These are phyloP conservation scores for Psophia crepitans DNA, from an alignment of 2,113 vertebrate species.

Conservation along the genomic window DNA sequence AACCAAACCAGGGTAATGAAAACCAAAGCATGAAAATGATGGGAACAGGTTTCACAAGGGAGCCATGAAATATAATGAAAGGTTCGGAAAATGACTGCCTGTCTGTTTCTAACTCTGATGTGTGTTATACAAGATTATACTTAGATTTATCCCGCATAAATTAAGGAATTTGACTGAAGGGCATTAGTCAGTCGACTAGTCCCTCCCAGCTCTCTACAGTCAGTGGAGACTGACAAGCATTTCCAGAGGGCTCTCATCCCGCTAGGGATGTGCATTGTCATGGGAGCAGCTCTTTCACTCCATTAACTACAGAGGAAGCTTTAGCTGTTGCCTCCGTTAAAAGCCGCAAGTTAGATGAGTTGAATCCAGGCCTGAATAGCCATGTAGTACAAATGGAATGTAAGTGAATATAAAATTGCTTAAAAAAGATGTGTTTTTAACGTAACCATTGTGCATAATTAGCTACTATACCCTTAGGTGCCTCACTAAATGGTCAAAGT, in stretches of 20 bases:
- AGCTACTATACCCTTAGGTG: background rate
- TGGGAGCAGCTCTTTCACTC: slow-evolving; percentile 17
- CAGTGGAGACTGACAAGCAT: background rate
- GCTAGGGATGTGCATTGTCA: background rate
- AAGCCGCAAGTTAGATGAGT: background rate
- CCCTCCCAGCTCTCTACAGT: background rate
- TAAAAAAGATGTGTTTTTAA: background rate
- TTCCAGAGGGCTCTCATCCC: background rate
- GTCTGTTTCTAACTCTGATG: background rate
- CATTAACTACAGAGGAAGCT: slow-evolving; percentile 17
- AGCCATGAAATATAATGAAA: background rate
- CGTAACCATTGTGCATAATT: background rate
- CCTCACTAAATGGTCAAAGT: background rate
- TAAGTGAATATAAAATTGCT: background rate
- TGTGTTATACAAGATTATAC: background rate
- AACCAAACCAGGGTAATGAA: background rate
- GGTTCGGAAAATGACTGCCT: background rate
- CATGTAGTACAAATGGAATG: background rate
- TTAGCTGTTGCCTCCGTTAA: slow-evolving; percentile 12
- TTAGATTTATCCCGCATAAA: background rate
- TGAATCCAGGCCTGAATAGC: slow-evolving; percentile 14
- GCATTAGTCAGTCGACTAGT: background rate
- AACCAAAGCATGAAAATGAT: background rate
- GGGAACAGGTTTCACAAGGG: background rate
- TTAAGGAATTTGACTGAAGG: background rate